These are phyloP conservation scores for Turnix velox DNA, from an alignment of 2,113 vertebrate species.

Conservation along the genomic window DNA sequence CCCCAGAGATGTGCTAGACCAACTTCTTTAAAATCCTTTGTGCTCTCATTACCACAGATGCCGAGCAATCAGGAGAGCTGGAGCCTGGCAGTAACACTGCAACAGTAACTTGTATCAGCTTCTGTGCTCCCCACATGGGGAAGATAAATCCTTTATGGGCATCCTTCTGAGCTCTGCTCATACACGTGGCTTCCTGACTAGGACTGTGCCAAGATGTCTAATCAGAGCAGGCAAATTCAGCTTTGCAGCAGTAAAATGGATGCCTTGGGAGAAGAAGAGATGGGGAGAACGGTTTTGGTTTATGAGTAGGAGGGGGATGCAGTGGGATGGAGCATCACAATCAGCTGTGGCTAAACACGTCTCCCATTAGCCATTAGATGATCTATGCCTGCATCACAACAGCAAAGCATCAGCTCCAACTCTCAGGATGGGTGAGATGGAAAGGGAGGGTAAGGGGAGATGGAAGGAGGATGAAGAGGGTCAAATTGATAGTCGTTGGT, in stretches of 20 bases:
- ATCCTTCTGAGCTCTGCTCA: not conserved
- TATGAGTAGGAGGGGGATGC: not conserved
- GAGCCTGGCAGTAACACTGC: not conserved
- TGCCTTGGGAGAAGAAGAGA: not conserved
- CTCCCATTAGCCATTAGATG: not conserved
- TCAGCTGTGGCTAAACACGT: not conserved
- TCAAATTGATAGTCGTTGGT: accelerated
- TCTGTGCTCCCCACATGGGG: accelerated
- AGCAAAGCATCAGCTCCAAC: not conserved
- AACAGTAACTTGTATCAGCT: accelerated
- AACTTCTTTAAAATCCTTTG: not conserved
- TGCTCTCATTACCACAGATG: not conserved
- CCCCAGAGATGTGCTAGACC: not conserved
- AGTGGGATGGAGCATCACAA: accelerated
- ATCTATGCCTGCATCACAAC: not conserved
- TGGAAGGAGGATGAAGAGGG: not conserved
- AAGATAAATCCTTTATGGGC: not conserved
- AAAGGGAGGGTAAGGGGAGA: not conserved
- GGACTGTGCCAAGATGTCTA: not conserved
- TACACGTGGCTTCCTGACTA: accelerated
- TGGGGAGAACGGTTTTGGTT: not conserved
- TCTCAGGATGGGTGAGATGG: not conserved
- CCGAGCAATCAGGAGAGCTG: not conserved
- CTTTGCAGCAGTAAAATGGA: not conserved
- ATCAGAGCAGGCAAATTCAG: not conserved